phyloP scores from a whole-genome alignment of 2,797 vertebrate genomes.

The Sciurus carolinensis region DNA sequence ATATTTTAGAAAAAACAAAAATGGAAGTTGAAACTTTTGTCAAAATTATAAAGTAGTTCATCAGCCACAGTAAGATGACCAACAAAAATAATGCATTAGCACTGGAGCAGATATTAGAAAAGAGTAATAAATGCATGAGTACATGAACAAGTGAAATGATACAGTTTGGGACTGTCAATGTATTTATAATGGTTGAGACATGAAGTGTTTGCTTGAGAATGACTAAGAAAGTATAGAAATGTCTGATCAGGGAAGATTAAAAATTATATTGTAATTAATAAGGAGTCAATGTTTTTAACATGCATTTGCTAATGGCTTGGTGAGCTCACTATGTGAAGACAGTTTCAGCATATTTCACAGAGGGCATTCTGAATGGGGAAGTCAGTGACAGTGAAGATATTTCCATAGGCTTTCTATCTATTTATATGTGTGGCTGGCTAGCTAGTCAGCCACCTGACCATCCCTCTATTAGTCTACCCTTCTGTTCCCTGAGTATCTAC shows the following conservation, averaged over 20 bases:
- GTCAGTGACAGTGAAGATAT: background rate
- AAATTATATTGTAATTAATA: background rate
- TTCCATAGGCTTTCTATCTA: background rate
- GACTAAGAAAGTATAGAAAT: background rate
- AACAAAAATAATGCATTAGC: background rate
- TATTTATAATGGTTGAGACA: background rate
- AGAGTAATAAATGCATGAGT: background rate
- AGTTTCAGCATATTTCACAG: background rate
- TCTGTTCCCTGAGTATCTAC: background rate
- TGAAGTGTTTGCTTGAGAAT: background rate
- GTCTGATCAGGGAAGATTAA: background rate
- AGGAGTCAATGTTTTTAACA: background rate
- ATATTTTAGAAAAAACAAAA: conserved; percentile 41
- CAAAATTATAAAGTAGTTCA: background rate
- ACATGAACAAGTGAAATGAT: background rate
- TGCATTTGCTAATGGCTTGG: background rate
- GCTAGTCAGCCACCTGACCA: background rate
- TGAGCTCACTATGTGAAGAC: background rate
- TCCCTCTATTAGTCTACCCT: background rate
- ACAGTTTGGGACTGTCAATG: background rate
- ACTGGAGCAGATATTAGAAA: background rate
- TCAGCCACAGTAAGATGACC: background rate
- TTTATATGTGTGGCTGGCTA: background rate
- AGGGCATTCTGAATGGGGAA: background rate
- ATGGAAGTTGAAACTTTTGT: background rate